Conservation (phyloP, 2,797 vertebrate species). For the Sebastes alutus region DNA sequence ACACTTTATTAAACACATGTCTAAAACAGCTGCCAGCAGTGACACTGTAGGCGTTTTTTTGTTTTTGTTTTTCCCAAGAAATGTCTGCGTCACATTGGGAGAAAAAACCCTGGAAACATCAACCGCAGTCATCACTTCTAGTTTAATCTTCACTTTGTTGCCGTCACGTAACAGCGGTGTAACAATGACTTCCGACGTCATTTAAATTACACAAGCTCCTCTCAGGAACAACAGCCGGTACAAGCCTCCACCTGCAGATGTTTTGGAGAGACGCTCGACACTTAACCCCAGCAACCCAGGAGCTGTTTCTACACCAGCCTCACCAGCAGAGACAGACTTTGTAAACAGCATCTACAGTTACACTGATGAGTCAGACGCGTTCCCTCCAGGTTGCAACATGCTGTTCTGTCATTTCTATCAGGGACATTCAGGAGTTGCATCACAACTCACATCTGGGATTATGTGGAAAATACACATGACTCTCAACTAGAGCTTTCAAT, state of each 20-base stretch:
- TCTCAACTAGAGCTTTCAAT: no score
- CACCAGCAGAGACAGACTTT: slow-evolving; percentile 40
- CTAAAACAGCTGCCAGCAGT: slow-evolving; percentile 21
- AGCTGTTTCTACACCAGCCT: slow-evolving; percentile 34
- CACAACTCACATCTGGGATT: slow-evolving; percentile 39
- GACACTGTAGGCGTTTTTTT: not conserved
- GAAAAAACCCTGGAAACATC: slow-evolving; percentile 27
- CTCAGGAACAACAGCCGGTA: slow-evolving; percentile 39
- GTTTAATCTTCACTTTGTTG: slow-evolving; percentile 35
- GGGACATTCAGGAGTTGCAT: slow-evolving; percentile 37
- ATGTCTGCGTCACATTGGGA: slow-evolving; percentile 1
- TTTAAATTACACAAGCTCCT: slow-evolving; percentile 55
- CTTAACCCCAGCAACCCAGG: slow-evolving; percentile 23
- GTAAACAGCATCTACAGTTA: slow-evolving; percentile 73
- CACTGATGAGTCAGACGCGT: slow-evolving; percentile 62
- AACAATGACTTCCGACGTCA: slow-evolving; percentile 48
- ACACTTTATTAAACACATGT: slow-evolving; percentile 10
- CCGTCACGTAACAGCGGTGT: not conserved
- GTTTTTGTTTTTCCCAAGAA: slow-evolving; percentile 2
- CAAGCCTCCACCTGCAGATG: slow-evolving; percentile 66
- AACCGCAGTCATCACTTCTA: slow-evolving; percentile 36
- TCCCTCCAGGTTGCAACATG: slow-evolving; percentile 65
- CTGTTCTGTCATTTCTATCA: slow-evolving; percentile 55
- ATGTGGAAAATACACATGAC: slow-evolving; percentile 21
- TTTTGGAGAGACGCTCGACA: slow-evolving; percentile 31